These are phyloP conservation scores for Ictidomys tridecemlineatus DNA, from an alignment of 2,113 vertebrate genomes.

Conservation along the genomic window DNA sequence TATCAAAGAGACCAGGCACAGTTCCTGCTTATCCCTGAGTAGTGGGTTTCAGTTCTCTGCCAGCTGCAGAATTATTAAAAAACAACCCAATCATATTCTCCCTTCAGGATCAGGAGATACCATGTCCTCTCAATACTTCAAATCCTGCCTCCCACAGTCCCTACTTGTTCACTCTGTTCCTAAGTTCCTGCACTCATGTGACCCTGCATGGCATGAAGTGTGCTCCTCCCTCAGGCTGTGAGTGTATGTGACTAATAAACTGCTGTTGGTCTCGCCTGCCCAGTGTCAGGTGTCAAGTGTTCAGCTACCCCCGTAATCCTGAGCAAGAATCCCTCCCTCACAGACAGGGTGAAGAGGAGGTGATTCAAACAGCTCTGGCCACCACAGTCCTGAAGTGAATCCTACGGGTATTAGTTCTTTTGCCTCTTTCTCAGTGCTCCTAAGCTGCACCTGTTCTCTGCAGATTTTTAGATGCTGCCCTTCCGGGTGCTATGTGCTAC, in stretches of 20 bases:
- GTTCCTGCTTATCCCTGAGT: background rate
- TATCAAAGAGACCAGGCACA: conserved; percentile 1
- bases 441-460: background rate
- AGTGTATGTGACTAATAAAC: background rate
- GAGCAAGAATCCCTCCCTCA: background rate
- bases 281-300: background rate
- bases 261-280: background rate
- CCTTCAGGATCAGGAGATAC: background rate
- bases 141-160: background rate
- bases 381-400: background rate
- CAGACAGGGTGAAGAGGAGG: background rate
- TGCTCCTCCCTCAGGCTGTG: background rate
- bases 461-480: background rate
- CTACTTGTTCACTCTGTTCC: background rate
- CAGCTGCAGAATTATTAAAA: conserved; percentile 10
- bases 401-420: background rate
- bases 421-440: background rate
- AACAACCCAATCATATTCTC: background rate
- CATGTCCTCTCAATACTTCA: background rate
- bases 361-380: background rate
- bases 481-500: background rate
- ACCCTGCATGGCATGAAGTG: background rate
- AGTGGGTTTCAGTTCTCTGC: background rate
- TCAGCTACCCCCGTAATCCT: background rate
- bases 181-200: background rate